These are phyloP conservation scores for Acanthochromis polyacanthus DNA, from an alignment of 2,113 vertebrate genomes.

Conservation along the genomic window DNA sequence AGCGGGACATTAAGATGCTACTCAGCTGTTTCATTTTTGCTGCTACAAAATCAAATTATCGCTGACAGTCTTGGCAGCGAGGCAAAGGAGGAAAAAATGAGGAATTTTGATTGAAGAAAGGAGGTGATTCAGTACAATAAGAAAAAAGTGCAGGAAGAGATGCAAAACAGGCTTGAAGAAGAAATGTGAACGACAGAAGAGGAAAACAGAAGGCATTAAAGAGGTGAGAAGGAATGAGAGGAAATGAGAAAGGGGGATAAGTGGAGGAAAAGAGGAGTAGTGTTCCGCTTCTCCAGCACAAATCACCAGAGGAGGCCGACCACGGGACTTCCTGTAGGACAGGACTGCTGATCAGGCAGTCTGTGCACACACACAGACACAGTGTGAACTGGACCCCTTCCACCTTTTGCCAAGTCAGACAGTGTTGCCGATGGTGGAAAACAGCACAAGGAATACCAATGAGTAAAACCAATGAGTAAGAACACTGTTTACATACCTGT, in stretches of 20 bases:
- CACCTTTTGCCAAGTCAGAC: constrained; percentile 65
- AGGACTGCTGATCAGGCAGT: constrained; percentile 81
- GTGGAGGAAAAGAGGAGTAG: constrained; percentile 49
- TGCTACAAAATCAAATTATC: too few relatives aligned
- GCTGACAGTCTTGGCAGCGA: neutral
- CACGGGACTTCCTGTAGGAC: constrained; percentile 78
- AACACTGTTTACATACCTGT: constrained; percentile 32
- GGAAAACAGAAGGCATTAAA: neutral
- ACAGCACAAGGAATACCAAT: constrained; percentile 74
- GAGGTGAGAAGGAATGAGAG: constrained; percentile 1
- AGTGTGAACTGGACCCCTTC: constrained; percentile 66
- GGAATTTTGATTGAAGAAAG: neutral
- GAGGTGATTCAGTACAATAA: neutral
- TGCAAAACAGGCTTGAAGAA: neutral
- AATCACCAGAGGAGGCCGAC: constrained; percentile 70
- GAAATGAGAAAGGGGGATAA: constrained; percentile 14
- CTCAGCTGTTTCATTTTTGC: neutral
- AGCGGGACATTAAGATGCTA: neutral
- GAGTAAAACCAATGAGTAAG: constrained; percentile 50
- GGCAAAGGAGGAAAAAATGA: neutral
- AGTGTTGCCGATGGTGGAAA: constrained; percentile 59
- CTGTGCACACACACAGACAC: constrained; percentile 33
- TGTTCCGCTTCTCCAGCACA: constrained; percentile 70
- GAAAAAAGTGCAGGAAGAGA: neutral
- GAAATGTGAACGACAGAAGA: neutral